Base-by-base conservation (phyloP, 2,888 invertebrate genomes). In the Melipona bicolor region DNA sequence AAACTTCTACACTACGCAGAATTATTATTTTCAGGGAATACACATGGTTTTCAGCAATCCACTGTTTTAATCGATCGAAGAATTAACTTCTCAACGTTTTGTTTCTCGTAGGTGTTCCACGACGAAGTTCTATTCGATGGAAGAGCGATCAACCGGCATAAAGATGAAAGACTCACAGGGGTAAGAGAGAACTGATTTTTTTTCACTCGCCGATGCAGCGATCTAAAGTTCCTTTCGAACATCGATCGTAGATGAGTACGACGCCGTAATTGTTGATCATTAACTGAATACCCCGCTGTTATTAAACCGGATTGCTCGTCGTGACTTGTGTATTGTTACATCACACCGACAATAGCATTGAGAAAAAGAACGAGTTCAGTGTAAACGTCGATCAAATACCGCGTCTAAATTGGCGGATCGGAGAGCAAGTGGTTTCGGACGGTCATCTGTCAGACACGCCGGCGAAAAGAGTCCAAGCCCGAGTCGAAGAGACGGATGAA, bases 161-260 rank as follows among this genome's bases (percentile, higher is more conserved):
- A 90, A 89, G 87, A 94, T 94, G 94, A 92, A 92, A 81, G 92
- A 92, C 65, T 84, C 92, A 64, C 90, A 92, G 78, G 92, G 93
- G 94, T 94, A 71, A 92, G 79, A n/a, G 79, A n/a, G 15, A 24
- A 15, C 2, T 0, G 3, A 24, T 50, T 1, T 17, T 3, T 1
- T 32, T 5, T 9, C 19, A 27, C 0, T 61, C 19, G 19, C 19
- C 27, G 2, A 61, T 27, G 27, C 61, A 61, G 24, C 61, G 17
- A 24, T 27, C 27, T 15, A 27, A 4, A 19, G 27, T 50, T 49
- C 27, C 11, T n/a, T 17, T 6, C 27, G 21, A 27, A 61, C 27
- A 27, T 61, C 27, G 19, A 27, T 43, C 43, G 24, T 61, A 27
- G 27, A 32, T 13, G 3, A 32, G 27, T 32, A 32, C 0, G n/a